Conservation (phyloP, 2,113 vertebrate species). For the Lophotis ruficrista region DNA sequence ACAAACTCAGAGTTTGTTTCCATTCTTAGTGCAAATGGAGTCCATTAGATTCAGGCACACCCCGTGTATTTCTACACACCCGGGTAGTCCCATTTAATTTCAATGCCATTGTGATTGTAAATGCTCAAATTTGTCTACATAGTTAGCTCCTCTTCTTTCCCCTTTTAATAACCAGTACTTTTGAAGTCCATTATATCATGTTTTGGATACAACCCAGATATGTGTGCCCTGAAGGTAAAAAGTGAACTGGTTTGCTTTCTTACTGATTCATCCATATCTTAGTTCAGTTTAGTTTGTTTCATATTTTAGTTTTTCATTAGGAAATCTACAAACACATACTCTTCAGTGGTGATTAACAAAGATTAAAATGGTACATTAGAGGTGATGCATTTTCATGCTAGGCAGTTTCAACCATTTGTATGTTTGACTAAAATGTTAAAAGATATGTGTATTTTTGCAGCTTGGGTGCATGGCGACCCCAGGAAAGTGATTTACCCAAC, state of each 20-base stretch:
- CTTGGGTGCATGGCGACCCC: conserved; percentile 94
- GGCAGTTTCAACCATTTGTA: not conserved
- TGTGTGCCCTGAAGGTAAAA: not conserved
- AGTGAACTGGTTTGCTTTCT: conserved; percentile 43
- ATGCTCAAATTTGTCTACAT: not conserved
- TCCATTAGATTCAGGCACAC: not conserved
- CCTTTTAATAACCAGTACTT: conserved; percentile 59
- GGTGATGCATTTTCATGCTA: conserved; percentile 4
- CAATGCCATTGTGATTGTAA: not conserved
- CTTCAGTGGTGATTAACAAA: not conserved
- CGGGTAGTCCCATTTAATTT: not conserved
- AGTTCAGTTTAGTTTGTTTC: not conserved
- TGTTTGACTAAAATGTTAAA: not conserved
- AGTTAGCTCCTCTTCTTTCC: not conserved
- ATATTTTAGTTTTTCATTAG: conserved; percentile 56
- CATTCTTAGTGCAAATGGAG: not conserved
- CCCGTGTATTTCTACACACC: not conserved
- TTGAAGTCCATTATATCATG: conserved; percentile 60
- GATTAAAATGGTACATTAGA: not conserved
- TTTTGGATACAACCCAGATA: conserved; percentile 43
- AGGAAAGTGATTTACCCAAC: conserved; percentile 92
- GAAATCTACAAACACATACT: conserved; percentile 55
- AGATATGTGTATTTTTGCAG: conserved; percentile 71
- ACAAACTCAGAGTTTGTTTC: not conserved
- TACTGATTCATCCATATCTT: conserved; percentile 5